Base-by-base conservation (phyloP, 2,888 invertebrate genomes). In the Drosophila testacea region DNA sequence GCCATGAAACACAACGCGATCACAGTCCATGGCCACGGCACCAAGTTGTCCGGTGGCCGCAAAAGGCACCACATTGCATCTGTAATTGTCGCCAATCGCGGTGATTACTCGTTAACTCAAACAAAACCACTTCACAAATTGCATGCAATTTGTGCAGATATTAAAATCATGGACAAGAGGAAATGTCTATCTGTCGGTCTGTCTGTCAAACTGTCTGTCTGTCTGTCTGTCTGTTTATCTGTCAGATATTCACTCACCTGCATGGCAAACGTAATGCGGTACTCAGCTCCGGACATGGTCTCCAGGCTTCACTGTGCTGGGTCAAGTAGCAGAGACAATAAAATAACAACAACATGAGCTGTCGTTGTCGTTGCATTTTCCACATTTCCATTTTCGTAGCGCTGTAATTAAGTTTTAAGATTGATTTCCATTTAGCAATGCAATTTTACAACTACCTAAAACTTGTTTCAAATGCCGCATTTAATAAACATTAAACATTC, bases 221-320 rank as follows among this genome's bases (percentile, higher is more conserved):
- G n/a, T n/a, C n/a, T 1, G 47, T 50, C 42, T 22, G 51, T 60
- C 56, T 63, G 73, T 66, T 55, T 47, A 39, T 41, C 38, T 42
- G 46, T 48, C 46, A 47, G 22, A 30, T 65, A 65, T 64, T 72
- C 38, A 90, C 91, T 91, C 83, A 92, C 92, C 94, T 93, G 93
- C 97, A 97, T 0, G 97, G 96, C 86, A 96, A 94, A 51, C 96
- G 94, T 38, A 97, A 93, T 75, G 96, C 95, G 73, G 95, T 94
- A 89, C 96, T 96, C 60, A 97, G 92, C 91, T 96, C 96, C 22
- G 95, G 94, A 91, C 97, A 97, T 11, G 97, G 96, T 66, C 94
- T 94, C 95, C 95, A 95, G 61, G 91, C 91, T 80, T 85, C 90
- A 69, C 81, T 90, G 81, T 79, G 90, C 77, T 75, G 90, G 81